Percentiles rank a stretch among this genome's conserved stretches.
Conservation (phyloP, 2,797 vertebrate species). For the Danio choprae region DNA sequence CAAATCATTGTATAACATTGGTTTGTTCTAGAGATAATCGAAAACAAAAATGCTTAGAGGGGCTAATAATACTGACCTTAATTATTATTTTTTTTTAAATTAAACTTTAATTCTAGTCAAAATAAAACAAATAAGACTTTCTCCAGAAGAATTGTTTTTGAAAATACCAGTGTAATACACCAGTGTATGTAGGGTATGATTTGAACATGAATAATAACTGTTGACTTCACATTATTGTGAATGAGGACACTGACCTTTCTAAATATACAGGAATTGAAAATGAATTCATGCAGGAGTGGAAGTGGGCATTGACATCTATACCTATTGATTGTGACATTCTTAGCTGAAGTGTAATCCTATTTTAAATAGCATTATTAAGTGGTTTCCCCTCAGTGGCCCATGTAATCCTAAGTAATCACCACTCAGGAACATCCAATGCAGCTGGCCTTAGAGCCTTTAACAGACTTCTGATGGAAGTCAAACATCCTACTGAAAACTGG, state of each 20-base stretch:
- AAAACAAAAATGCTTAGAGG: too few species aligned
- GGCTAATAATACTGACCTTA: too few species aligned
- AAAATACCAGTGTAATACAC: too few species aligned
- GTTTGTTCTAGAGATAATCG: too few species aligned
- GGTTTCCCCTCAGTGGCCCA: conserved; percentile 41
- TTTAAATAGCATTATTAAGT: conserved; percentile 39
- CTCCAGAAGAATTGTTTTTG: too few species aligned
- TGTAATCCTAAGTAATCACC: conserved; percentile 56
- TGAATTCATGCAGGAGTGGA: background rate
- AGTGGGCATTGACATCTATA: conserved; percentile 25
- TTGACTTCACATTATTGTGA: background rate
- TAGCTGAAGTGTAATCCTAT: conserved; percentile 34
- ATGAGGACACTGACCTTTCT: conserved; percentile 3
- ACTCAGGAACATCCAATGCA: conserved; percentile 12
- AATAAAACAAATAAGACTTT: too few species aligned
- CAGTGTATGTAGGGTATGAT: too few species aligned
- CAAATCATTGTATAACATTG: too few species aligned
- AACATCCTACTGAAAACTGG: background rate
- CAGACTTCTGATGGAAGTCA: conserved; percentile 32
- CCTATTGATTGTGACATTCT: conserved; percentile 54
- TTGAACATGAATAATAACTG: background rate
- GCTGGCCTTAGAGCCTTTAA: conserved; percentile 39
- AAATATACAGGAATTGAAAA: conserved; percentile 10
- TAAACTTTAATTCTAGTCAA: too few species aligned
- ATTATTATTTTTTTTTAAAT: too few species aligned